phyloP scores from a whole-genome alignment of 2,797 vertebrate species.

The Anolis apletophallus region DNA sequence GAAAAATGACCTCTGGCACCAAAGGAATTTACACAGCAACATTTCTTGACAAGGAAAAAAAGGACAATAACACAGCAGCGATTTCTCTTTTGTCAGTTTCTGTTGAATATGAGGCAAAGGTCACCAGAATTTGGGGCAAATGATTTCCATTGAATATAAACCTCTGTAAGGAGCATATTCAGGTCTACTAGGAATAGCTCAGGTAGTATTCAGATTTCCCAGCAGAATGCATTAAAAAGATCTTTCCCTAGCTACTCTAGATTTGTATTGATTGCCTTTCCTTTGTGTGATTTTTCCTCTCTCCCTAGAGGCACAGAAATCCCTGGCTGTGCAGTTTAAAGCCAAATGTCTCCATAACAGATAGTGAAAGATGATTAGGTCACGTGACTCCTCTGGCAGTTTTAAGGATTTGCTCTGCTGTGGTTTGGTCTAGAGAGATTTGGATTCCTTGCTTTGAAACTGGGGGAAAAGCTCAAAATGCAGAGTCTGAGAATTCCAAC shows the following conservation, averaged over 20 bases:
- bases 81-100: background rate
- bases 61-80: background rate
- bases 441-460: constrained; percentile 58
- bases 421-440: constrained; percentile 52
- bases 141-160: background rate
- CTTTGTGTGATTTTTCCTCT: background rate
- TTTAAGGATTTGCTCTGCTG: constrained; percentile 57
- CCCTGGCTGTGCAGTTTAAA: constrained; percentile 62
- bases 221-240: background rate
- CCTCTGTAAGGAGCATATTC: background rate
- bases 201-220: constrained; percentile 27
- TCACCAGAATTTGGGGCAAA: constrained; percentile 17
- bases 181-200: constrained; percentile 9
- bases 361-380: constrained; percentile 63
- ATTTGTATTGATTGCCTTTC: constrained; percentile 39
- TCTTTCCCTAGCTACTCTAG: constrained; percentile 39
- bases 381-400: constrained; percentile 29
- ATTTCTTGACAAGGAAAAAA: constrained; percentile 10
- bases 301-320: constrained; percentile 52
- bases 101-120: constrained; percentile 7
- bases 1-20: background rate
- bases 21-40: background rate
- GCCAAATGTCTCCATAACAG: constrained; percentile 49
- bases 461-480: constrained; percentile 23
- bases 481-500: constrained; percentile 44